Evolutionary conservation across 2,797 vertebrate species (phyloP).

Genomic region (Microchirus variegatus): DNA sequence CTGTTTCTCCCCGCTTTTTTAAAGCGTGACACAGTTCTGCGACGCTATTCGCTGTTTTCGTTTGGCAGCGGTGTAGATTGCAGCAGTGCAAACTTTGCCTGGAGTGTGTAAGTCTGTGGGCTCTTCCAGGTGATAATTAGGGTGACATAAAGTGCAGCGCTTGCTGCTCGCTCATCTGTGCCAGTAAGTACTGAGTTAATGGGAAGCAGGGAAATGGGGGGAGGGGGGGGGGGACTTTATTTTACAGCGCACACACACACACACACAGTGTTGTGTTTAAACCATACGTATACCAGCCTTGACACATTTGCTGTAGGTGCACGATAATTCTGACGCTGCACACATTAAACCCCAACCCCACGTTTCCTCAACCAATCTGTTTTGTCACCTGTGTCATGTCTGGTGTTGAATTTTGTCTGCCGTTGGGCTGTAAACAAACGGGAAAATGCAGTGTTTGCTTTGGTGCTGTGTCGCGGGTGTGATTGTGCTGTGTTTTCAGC

Average conservation of each 20-base stretch:
- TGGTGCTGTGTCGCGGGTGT: constrained; percentile 5
- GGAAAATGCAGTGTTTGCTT: constrained; percentile 17
- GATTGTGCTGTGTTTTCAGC: constrained; percentile 34
- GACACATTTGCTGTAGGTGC: constrained; percentile 33
- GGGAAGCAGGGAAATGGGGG: constrained; percentile 45
- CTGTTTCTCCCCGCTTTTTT: neutral
- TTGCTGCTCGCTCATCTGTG: constrained; percentile 49
- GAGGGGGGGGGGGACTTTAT: constrained; percentile 48
- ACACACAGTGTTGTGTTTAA: constrained; percentile 25
- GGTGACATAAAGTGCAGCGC: constrained; percentile 42
- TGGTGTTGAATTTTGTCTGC: too few relatives aligned
- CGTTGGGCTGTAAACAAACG: constrained; percentile 16
- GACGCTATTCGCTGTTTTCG: constrained; percentile 7
- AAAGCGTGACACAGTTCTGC: constrained; percentile 21
- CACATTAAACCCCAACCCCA: constrained; percentile 37
- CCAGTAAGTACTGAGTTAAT: constrained; percentile 44
- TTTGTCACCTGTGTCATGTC: constrained; percentile 49
- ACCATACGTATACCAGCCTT: constrained; percentile 34
- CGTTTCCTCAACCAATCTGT: constrained; percentile 40
- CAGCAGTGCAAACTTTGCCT: constrained; percentile 31
- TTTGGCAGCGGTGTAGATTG: constrained; percentile 38
- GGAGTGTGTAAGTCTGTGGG: constrained; percentile 14
- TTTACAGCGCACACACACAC: constrained; percentile 19
- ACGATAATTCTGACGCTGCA: constrained; percentile 29
- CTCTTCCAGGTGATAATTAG: constrained; percentile 60